A percentile compares a stretch with the other conserved stretches of the same genome.
These are phyloP conservation scores for Hemaris fuciformis DNA, from an alignment of 2,888 invertebrate species.

Conservation along the genomic window DNA sequence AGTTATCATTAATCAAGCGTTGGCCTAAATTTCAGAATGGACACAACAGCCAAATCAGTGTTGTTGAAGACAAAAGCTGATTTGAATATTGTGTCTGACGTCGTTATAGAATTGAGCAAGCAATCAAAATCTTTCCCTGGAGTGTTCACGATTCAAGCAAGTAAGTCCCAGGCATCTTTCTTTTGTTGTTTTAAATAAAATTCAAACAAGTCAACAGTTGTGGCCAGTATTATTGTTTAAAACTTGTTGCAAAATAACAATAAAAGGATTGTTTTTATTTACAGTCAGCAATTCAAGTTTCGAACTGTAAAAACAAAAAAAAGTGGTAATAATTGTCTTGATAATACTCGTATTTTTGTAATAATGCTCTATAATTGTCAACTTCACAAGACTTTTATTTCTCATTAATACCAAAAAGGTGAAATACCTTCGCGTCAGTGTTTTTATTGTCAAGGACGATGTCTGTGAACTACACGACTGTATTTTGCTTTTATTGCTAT, in stretches of 20 bases:
- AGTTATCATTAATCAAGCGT: not conserved
- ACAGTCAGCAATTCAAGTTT: too few relatives aligned
- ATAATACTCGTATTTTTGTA: too few relatives aligned
- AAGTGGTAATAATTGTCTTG: too few relatives aligned
- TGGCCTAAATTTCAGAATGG: constrained; percentile 44
- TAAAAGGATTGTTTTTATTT: too few relatives aligned
- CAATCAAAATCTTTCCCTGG: constrained; percentile 45
- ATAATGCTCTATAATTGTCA: too few relatives aligned
- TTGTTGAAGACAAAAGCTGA: constrained; percentile 53
- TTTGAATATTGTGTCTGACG: constrained; percentile 43
- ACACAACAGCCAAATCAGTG: constrained; percentile 49
- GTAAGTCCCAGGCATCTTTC: constrained; percentile 39
- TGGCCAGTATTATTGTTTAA: too few relatives aligned
- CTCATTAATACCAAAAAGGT: not conserved
- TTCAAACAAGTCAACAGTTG: not conserved
- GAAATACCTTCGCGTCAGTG: not conserved
- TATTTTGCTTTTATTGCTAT: not conserved
- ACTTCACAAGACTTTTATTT: too few relatives aligned
- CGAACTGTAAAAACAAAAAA: too few relatives aligned
- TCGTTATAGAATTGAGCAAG: constrained; percentile 41
- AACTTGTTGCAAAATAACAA: too few relatives aligned
- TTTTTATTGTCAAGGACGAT: not conserved
- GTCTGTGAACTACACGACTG: not conserved
- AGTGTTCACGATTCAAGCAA: constrained; percentile 44
- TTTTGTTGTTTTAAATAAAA: not conserved